Percentiles rank a stretch among this genome's conserved stretches.
Conservation (phyloP, 1,140 invertebrate genomes). For the Trichonephila clavata region DNA sequence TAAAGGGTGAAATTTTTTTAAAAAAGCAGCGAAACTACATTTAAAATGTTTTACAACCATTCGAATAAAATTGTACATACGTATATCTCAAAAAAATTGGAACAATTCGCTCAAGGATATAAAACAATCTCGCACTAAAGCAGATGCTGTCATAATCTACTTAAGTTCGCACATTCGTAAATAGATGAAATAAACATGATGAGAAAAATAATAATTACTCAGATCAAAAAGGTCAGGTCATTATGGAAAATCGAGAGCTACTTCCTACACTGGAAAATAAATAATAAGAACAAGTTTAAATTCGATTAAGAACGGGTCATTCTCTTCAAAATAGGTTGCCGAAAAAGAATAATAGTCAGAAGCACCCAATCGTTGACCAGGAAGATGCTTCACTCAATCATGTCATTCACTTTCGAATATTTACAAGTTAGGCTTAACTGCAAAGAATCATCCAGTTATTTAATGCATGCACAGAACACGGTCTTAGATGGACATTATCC, state of each 20-base stretch:
- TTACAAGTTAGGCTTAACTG: background rate
- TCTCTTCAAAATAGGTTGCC: slow-evolving; percentile 33
- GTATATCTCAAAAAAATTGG: background rate
- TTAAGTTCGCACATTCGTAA: background rate
- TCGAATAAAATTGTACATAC: too few species aligned
- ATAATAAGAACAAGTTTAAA: slow-evolving; percentile 38
- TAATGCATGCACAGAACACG: background rate
- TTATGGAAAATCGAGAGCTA: slow-evolving; percentile 16
- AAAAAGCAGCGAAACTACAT: too few species aligned
- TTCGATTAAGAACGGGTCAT: slow-evolving; percentile 37
- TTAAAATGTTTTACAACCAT: too few species aligned
- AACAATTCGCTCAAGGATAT: background rate
- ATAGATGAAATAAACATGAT: background rate
- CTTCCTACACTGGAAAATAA: slow-evolving; percentile 28
- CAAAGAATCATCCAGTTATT: too few species aligned
- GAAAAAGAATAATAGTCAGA: background rate
- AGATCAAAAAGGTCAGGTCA: slow-evolving; percentile 25
- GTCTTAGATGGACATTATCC: background rate
- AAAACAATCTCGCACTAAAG: background rate
- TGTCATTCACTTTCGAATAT: background rate
- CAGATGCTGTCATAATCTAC: background rate
- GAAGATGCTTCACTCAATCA: background rate
- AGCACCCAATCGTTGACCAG: background rate
- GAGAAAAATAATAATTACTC: slow-evolving; percentile 1
- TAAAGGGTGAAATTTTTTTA: too few species aligned